Base-by-base conservation (phyloP, 1,140 invertebrate genomes). In the Vanessa tameamea region DNA sequence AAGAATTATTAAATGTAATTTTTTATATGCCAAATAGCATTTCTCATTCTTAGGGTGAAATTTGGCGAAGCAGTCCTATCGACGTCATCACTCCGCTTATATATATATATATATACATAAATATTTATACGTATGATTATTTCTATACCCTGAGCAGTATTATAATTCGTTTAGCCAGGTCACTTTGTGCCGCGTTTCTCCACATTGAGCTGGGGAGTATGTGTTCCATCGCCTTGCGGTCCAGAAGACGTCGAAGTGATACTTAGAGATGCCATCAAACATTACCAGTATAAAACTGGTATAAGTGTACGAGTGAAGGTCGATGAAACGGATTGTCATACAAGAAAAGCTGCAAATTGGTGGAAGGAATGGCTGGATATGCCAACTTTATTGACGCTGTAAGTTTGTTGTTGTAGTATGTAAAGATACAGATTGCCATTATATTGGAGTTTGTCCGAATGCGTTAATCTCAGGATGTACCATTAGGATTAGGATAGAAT, bases 131-230 rank as follows among this genome's bases (percentile, higher is more conserved):
- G 26, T 31, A 31, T 31, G 26, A 31, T 31, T 23, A 55, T 20
- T 2, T 55, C n/a, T 23, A 64, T 57, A 69, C 69, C 16, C 74
- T 85, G 79, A 88, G 78, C 80, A 70, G 71, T 82, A 71, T 79
- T 69, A 82, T 90, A 77, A 80, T 88, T 87, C 74, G 88, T 92
- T 90, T 86, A 96, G 95, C 94, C 95, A 77, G 94, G 94, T 86
- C 95, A 96, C 89, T 95, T 96, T 86, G 92, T 95, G 83, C 95
- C 95, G 69, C 94, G 94, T 81, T 96, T 95, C 84, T 95, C 95
- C 11, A 94, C 95, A 59, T 84, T 95, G 53, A 95, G 95, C 74
- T 96, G 95, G 95, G 96, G 94, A 11, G 79, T 96, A 8, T 96
- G 96, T 77, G 87, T 96, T 51, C 96, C 96, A 0, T 91, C 94